phyloP scores from a whole-genome alignment of 30 jellyfish, hydroid and myxozoan genomes.

The Phacellophora camtschatica region DNA sequence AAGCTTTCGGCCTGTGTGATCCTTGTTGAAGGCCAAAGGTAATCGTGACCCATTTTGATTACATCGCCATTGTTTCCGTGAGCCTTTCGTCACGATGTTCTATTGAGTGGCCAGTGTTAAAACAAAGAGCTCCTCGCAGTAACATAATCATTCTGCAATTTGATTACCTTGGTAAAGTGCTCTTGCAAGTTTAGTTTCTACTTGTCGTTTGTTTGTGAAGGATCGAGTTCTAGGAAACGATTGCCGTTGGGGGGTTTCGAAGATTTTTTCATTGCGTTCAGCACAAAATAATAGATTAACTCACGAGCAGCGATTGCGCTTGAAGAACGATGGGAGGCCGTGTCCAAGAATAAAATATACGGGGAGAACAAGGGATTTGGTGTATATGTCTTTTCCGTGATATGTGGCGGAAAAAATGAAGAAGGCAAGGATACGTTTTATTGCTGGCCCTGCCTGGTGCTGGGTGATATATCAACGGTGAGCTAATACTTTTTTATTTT shows the following conservation, averaged over 20 bases:
- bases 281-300: neutral
- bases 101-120: neutral
- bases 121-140: neutral
- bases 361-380: slow-evolving; percentile 14
- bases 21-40: no score
- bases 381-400: slow-evolving; percentile 20
- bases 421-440: slow-evolving; percentile 33
- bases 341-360: slow-evolving; percentile 27
- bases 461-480: slow-evolving; percentile 62
- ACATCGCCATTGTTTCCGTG: neutral
- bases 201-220: no score
- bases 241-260: slow-evolving; percentile 29
- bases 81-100: neutral
- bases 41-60: no score
- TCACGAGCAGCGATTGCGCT: slow-evolving; percentile 32
- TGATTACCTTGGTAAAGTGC: neutral
- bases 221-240: slow-evolving; percentile 50
- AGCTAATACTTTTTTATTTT: no score
- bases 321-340: slow-evolving; percentile 37
- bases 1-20: no score
- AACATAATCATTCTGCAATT: neutral
- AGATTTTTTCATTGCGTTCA: slow-evolving; percentile 22
- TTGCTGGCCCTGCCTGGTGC: slow-evolving; percentile 49
- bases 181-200: no score
- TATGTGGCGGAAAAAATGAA: slow-evolving; percentile 32